Evolutionary conservation across 2,113 vertebrate species (phyloP).

Genomic region (Tonatia bakeri): DNA sequence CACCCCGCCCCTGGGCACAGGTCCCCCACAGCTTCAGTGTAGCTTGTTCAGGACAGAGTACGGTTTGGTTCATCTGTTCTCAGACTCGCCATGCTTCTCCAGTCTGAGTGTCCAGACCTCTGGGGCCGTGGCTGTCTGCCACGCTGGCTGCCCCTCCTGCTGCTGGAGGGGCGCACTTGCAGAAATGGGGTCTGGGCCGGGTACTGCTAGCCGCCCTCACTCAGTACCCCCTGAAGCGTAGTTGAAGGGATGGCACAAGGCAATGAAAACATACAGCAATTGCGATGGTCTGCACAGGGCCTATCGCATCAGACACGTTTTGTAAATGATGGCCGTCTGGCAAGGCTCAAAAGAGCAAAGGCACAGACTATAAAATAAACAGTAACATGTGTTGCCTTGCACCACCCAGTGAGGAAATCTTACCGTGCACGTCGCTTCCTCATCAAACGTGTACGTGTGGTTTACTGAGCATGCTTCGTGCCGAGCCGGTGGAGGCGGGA

Average conservation of each 20-base stretch:
- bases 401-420: not conserved
- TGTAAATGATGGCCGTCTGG: not conserved
- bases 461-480: not conserved
- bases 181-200: not conserved
- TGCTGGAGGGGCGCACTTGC: no score
- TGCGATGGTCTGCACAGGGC: not conserved
- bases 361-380: not conserved
- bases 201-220: no score
- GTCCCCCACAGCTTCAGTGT: not conserved
- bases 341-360: not conserved
- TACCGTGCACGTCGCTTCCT: slow-evolving; percentile 69
- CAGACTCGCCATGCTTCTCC: not conserved
- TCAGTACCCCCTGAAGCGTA: fast-evolving
- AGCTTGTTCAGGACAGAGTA: not conserved
- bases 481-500: slow-evolving; percentile 7
- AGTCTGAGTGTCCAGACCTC: not conserved
- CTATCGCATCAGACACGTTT: not conserved
- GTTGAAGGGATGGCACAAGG: not conserved
- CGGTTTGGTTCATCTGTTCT: not conserved
- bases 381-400: not conserved
- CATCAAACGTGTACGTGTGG: slow-evolving; percentile 25
- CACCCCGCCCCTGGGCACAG: not conserved
- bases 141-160: fast-evolving
- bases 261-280: fast-evolving
- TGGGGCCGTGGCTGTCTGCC: no score